phyloP scores from a whole-genome alignment of 2,888 invertebrate genomes.

The Neoitamus cyanurus region DNA sequence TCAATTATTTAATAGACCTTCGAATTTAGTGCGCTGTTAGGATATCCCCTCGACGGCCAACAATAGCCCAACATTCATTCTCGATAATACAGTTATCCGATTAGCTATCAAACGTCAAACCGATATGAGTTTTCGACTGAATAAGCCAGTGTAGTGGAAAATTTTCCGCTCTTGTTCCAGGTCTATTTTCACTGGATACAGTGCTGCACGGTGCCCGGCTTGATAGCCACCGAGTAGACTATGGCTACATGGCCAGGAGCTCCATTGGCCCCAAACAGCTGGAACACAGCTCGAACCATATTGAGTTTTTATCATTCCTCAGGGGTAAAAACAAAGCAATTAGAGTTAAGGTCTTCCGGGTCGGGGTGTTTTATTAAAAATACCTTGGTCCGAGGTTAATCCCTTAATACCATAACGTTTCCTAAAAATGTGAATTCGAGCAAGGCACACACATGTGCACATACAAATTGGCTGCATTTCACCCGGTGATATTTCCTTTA shows the following conservation, averaged over 20 bases:
- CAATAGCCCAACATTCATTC: not conserved
- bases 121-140: not conserved
- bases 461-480: too few species aligned
- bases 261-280: not conserved
- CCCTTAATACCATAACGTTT: too few species aligned
- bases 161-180: not conserved
- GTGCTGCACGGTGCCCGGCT: not conserved
- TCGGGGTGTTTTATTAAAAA: not conserved
- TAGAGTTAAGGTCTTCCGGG: not conserved
- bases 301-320: not conserved
- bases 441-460: too few species aligned
- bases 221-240: not conserved
- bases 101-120: not conserved
- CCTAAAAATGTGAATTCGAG: too few species aligned
- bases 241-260: not conserved
- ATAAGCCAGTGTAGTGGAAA: not conserved
- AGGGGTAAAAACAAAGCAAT: not conserved
- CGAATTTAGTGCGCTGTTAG: not conserved
- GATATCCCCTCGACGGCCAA: not conserved
- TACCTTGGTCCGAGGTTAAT: not conserved
- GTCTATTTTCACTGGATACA: not conserved
- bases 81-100: not conserved
- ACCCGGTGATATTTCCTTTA: too few species aligned
- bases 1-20: not conserved
- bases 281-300: not conserved